Conservation (phyloP, 2,113 vertebrate species). For the Myodes glareolus region DNA sequence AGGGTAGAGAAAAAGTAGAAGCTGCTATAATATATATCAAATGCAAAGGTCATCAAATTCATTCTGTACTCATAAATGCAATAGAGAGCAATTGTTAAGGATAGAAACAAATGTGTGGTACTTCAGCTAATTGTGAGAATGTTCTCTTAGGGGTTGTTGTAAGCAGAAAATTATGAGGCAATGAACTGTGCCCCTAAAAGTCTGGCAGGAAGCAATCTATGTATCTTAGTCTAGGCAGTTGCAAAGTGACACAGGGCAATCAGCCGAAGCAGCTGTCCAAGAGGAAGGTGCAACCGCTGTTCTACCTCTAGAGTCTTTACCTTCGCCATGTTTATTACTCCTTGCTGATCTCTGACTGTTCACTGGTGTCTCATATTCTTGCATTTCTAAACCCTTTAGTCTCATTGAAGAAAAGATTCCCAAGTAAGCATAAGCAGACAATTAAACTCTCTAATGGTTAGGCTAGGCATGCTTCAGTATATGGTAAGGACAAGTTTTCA, state of each 20-base stretch:
- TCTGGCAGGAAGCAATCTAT: neutral
- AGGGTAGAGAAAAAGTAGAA: neutral
- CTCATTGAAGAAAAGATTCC: neutral
- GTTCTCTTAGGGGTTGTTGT: neutral
- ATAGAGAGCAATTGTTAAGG: neutral
- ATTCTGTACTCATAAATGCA: neutral
- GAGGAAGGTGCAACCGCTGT: too few relatives aligned
- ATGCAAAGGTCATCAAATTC: neutral
- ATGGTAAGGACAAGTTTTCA: neutral
- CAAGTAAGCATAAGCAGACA: neutral
- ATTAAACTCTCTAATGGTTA: neutral
- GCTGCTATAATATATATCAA: neutral
- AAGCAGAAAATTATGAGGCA: neutral
- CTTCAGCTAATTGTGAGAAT: slow-evolving; percentile 19
- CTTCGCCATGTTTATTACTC: neutral
- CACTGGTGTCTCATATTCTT: neutral
- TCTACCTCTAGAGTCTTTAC: neutral
- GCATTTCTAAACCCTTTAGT: neutral
- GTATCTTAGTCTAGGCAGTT: neutral
- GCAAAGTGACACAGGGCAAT: neutral
- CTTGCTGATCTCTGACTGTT: neutral
- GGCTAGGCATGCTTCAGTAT: neutral
- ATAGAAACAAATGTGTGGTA: neutral
- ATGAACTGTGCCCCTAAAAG: slow-evolving; percentile 15
- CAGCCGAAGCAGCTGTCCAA: neutral